phyloP scores from a whole-genome alignment of 1,140 invertebrate genomes.

The Rhysida immarginata region DNA sequence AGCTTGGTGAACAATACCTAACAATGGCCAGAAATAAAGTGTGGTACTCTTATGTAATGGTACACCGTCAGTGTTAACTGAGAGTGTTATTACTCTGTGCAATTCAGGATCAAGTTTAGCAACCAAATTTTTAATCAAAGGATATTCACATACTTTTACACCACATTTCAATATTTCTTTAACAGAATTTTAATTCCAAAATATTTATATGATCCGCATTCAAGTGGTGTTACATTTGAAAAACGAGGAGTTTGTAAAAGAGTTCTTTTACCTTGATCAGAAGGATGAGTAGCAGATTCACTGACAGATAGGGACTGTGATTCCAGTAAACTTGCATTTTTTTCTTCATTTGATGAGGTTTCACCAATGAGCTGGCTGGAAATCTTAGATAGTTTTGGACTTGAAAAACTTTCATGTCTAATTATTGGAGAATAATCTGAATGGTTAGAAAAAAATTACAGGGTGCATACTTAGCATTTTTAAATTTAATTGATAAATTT shows the following conservation, averaged over 20 bases:
- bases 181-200: background rate
- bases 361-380: no score
- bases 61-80: constrained; percentile 1
- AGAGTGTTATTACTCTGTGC: background rate
- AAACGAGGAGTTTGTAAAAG: background rate
- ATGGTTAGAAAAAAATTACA: no score
- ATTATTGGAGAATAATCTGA: no score
- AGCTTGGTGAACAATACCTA: background rate
- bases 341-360: no score
- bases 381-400: no score
- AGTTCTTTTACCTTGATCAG: no score
- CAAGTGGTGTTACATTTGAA: background rate
- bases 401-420: no score
- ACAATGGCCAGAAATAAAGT: background rate
- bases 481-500: no score
- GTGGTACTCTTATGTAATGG: background rate
- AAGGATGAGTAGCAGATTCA: no score
- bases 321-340: no score
- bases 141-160: background rate
- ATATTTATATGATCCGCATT: background rate
- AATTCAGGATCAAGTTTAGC: background rate
- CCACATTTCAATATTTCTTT: background rate
- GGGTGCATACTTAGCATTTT: no score
- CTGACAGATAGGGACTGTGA: no score
- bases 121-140: background rate